Conservation (phyloP, 2,888 invertebrate genomes). For the Nowickia ferox region DNA sequence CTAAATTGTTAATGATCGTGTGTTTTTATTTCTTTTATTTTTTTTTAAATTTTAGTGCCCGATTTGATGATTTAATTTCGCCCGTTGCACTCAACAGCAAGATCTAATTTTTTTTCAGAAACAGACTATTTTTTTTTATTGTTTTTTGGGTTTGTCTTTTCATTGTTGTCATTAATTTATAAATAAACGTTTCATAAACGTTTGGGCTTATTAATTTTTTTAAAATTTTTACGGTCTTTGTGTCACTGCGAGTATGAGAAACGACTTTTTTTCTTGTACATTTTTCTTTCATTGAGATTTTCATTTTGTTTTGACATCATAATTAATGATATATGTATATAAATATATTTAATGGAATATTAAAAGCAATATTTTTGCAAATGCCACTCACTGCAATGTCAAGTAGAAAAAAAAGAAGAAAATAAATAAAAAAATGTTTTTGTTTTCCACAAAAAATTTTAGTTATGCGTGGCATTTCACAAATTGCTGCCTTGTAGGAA, state of each 20-base stretch:
- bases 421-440: too few relatives aligned
- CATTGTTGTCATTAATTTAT: slow-evolving; percentile 23
- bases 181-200: slow-evolving; percentile 26
- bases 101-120: too few relatives aligned
- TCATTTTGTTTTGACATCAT: slow-evolving; percentile 35
- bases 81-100: neutral
- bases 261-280: neutral
- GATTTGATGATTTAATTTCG: slow-evolving; percentile 36
- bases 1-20: slow-evolving; percentile 17
- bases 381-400: too few relatives aligned
- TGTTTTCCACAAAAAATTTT: too few relatives aligned
- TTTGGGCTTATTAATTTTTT: neutral
- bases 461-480: too few relatives aligned
- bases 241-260: neutral
- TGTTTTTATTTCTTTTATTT: neutral
- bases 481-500: too few relatives aligned
- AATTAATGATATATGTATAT: slow-evolving; percentile 7
- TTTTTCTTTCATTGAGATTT: neutral
- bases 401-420: too few relatives aligned
- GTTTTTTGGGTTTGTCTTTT: neutral
- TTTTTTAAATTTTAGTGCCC: neutral
- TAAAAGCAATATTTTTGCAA: neutral
- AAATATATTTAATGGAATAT: neutral
- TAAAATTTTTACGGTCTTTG: slow-evolving; percentile 29
- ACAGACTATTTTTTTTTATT: neutral